A percentile compares a stretch with the other conserved stretches of the same genome.
phyloP scores from a whole-genome alignment of 1,140 invertebrate species.

The Papilio helenus region DNA sequence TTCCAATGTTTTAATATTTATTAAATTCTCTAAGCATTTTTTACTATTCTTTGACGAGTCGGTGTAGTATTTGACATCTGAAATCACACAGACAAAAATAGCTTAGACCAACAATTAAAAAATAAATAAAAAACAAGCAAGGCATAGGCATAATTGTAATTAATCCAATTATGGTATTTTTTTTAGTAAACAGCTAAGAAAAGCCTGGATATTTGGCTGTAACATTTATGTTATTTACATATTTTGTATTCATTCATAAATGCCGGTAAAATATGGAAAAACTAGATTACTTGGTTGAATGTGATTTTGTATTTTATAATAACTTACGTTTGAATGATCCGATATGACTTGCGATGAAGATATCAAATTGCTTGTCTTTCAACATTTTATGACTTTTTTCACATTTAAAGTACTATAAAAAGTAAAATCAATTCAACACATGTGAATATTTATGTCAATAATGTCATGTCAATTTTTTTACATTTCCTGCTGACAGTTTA shows the following conservation, averaged over 20 bases:
- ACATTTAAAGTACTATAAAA: slow-evolving; percentile 36
- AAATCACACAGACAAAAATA: slow-evolving; percentile 40
- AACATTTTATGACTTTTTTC: slow-evolving; percentile 56
- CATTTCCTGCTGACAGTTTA: not conserved
- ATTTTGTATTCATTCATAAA: not conserved
- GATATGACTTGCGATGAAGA: slow-evolving; percentile 77
- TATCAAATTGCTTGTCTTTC: slow-evolving; percentile 67
- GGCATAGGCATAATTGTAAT: not conserved
- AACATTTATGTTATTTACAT: not conserved
- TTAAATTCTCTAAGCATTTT: slow-evolving; percentile 79
- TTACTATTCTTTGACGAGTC: slow-evolving; percentile 73
- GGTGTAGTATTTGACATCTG: slow-evolving; percentile 78
- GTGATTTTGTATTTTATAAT: not conserved
- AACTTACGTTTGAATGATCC: slow-evolving; percentile 82
- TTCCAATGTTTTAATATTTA: slow-evolving; percentile 76
- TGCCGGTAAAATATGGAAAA: not conserved
- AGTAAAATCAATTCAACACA: slow-evolving; percentile 37
- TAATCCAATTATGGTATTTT: not conserved
- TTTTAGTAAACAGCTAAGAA: not conserved
- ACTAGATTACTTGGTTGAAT: not conserved
- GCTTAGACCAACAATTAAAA: not conserved
- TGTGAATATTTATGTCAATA: slow-evolving; percentile 43
- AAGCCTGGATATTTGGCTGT: not conserved
- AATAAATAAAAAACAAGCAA: not conserved
- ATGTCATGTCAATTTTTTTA: not conserved